phyloP scores from a whole-genome alignment of 2,113 vertebrate species.

The Bostrychus sinensis region DNA sequence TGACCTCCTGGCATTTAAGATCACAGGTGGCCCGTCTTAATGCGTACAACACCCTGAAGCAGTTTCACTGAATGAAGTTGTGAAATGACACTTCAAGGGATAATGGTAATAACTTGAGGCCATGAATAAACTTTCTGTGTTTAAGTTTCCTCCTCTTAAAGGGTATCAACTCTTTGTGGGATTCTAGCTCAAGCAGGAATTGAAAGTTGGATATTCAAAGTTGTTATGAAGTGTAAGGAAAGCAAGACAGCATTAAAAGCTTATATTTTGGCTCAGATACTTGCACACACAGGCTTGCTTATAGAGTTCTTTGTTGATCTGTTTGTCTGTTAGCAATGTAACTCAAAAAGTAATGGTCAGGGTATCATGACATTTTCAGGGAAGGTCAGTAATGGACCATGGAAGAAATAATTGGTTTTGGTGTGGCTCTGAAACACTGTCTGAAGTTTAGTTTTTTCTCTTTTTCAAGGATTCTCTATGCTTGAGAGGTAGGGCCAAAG shows the following conservation, averaged over 20 bases:
- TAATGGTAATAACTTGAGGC: not conserved
- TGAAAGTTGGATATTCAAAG: conserved; percentile 11
- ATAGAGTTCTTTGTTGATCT: not conserved
- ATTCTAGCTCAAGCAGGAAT: conserved; percentile 9
- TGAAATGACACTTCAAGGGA: not conserved
- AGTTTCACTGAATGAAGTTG: conserved; percentile 8
- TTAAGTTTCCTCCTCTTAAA: not conserved
- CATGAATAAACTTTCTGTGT: conserved; percentile 5
- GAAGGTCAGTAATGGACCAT: too few relatives aligned
- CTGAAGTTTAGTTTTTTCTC: conserved; percentile 1
- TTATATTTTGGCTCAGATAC: conserved; percentile 9
- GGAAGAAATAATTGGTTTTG: too few relatives aligned
- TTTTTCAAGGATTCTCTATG: too few relatives aligned
- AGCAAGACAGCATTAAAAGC: not conserved
- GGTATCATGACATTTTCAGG: too few relatives aligned
- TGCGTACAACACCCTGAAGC: not conserved
- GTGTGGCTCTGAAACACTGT: too few relatives aligned
- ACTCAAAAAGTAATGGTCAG: too few relatives aligned
- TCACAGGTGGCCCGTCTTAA: conserved; percentile 6
- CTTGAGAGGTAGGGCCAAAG: too few relatives aligned
- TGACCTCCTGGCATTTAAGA: conserved; percentile 8
- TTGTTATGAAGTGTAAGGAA: not conserved
- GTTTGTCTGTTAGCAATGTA: too few relatives aligned
- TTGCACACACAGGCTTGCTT: not conserved
- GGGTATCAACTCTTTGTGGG: conserved; percentile 14